Evolutionary conservation across 2,113 vertebrate genomes (phyloP).

Genomic region (Chaenocephalus aceratus): DNA sequence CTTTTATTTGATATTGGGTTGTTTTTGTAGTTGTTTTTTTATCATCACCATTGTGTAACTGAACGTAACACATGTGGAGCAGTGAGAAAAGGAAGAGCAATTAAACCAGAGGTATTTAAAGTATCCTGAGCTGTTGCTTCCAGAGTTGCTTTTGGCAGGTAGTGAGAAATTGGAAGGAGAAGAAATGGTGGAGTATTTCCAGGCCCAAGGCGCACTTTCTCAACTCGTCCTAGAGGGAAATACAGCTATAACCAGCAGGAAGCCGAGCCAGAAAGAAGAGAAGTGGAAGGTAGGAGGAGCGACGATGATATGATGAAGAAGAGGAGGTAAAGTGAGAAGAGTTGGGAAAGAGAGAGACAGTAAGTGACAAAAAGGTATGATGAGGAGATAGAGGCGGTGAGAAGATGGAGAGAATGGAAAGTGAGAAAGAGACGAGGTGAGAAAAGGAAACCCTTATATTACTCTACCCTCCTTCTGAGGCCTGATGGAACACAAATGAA

Average conservation of each 20-base stretch:
- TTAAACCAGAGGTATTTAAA: slow-evolving; percentile 34
- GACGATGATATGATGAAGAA: slow-evolving; percentile 51
- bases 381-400: slow-evolving; percentile 11
- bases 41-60: background rate
- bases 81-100: slow-evolving; percentile 4
- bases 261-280: slow-evolving; percentile 18
- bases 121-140: slow-evolving; percentile 39
- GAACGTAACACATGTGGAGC: background rate
- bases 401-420: slow-evolving; percentile 18
- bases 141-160: slow-evolving; percentile 48
- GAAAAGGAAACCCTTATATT: slow-evolving; percentile 39
- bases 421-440: slow-evolving; percentile 32
- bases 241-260: slow-evolving; percentile 42
- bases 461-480: slow-evolving; percentile 1
- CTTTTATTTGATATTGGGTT: background rate
- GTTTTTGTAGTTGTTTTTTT: background rate
- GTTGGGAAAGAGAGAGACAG: slow-evolving; percentile 17
- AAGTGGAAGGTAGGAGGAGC: slow-evolving; percentile 45
- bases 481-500: slow-evolving; percentile 10
- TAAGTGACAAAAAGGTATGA: slow-evolving; percentile 4
- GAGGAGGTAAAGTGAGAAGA: slow-evolving; percentile 40
- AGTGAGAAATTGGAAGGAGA: slow-evolving; percentile 32
- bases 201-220: slow-evolving; percentile 39
- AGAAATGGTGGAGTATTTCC: slow-evolving; percentile 38
- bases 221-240: slow-evolving; percentile 47